Evolutionary conservation across 2,113 vertebrate genomes (phyloP), one percentile per base, ranked within the genome.

Genomic region (Chlamydotis undulata): DNA sequence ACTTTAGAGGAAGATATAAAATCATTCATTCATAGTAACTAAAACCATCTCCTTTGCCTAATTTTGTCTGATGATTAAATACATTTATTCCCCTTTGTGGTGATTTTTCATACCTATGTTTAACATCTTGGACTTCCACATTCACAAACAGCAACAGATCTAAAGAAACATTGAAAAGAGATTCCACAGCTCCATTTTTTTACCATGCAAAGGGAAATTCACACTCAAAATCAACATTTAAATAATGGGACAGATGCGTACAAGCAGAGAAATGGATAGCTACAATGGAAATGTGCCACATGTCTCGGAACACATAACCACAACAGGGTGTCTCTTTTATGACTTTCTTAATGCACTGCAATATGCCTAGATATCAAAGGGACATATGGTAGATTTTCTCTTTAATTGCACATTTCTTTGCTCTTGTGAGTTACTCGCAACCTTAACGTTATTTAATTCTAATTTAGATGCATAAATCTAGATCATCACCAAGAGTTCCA

Each of bases 321-420:
- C 96, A 96, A 95, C 91, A 96, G 96, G 96, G 96, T 91, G 89
- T 85, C 96, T 93, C 69, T 93, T 96, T 97, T 96, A 96, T 52
- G 87, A 65, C 95, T 94, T 89, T 90, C 91, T 95, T 96, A 95
- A 96, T 96, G 96, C 65, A 79, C 77, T 95, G 77, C 89, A 96
- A 96, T 97, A 95, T 96, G 96, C 84, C 77, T 79, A 50, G 74
- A 94, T 92, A 94, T 92, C 91, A 68, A 92, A 96, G 94, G 94
- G 92, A 93, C 96, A 97, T 96, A 97, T 96, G 96, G 95, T 94
- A 73, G 89, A 92, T 97, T 96, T 96, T 87, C 96, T 83, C 77
- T 95, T 94, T 96, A 97, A 96, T 79, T 96, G 96, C 91, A 93
- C 93, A 96, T 96, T 96, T 95, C 87, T 91, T 95, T 89, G 80